A percentile compares a stretch with the other conserved stretches of the same genome.
Conservation (phyloP, 2,797 vertebrate genomes). For the Darevskia mixta region DNA sequence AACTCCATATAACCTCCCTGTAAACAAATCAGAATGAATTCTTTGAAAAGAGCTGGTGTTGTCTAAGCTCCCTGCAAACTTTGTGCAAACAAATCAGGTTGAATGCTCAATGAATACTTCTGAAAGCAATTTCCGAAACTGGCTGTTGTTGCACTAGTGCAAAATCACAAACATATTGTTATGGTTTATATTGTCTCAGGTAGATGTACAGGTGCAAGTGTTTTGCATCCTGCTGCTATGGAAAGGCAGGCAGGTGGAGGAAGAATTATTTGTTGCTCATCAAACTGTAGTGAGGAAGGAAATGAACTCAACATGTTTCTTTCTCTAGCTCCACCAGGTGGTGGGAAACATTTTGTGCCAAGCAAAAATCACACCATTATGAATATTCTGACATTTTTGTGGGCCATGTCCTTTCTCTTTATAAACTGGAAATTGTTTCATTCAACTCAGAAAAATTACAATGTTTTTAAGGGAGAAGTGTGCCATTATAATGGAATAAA, state of each 20-base stretch:
- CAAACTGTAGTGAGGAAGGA: not conserved
- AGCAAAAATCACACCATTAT: not conserved
- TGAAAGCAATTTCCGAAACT: not conserved
- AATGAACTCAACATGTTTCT: not conserved
- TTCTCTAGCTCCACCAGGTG: conserved; percentile 78
- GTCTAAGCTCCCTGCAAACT: no score
- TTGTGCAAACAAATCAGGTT: no score
- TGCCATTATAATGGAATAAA: not conserved
- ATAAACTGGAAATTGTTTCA: conserved; percentile 2
- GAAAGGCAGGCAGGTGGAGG: not conserved
- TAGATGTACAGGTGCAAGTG: not conserved
- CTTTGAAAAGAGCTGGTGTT: no score
- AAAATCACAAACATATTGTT: not conserved
- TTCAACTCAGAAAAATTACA: not conserved
- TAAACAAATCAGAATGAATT: no score
- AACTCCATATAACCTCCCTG: no score
- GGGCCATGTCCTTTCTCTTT: not conserved
- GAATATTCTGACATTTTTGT: not conserved
- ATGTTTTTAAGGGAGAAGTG: no score
- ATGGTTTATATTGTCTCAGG: not conserved
- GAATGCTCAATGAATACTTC: no score
- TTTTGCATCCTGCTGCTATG: not conserved
- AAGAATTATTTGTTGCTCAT: conserved; percentile 39
- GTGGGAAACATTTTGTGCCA: conserved; percentile 36
- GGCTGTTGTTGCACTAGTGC: not conserved